Conservation (phyloP, 2,888 invertebrate genomes). For the Amblyjoppa proteus region DNA sequence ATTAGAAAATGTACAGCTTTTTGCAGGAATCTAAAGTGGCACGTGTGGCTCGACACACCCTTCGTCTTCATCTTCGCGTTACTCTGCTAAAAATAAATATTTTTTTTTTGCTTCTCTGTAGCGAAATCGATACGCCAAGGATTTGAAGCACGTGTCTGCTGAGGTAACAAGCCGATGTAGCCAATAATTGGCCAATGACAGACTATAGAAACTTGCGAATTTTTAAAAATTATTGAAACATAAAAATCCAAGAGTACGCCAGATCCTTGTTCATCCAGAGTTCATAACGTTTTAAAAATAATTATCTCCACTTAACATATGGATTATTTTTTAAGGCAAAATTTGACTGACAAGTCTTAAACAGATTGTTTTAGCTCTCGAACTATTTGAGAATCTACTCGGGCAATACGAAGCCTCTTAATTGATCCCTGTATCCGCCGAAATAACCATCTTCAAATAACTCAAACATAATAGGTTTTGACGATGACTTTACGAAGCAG, state of each 20-base stretch:
- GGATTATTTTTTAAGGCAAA: background rate
- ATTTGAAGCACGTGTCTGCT: background rate
- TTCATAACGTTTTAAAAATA: conserved; percentile 18
- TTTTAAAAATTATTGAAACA: background rate
- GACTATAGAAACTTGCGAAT: background rate
- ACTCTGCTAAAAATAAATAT: background rate
- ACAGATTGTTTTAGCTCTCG: background rate
- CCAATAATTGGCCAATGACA: background rate
- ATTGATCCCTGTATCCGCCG: conserved; percentile 10
- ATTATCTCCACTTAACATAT: background rate
- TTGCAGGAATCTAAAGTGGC: too few species aligned
- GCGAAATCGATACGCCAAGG: background rate
- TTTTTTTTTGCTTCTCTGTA: background rate
- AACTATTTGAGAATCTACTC: background rate
- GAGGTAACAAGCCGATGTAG: background rate
- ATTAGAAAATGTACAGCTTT: background rate
- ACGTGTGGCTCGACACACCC: too few species aligned
- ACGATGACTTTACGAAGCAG: conserved; percentile 1
- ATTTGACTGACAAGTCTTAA: background rate
- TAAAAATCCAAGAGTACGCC: background rate
- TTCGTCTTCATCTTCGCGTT: background rate
- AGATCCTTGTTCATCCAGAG: background rate
- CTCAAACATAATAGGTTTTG: conserved; percentile 6
- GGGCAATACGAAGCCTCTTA: background rate
- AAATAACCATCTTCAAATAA: conserved; percentile 34